These are phyloP conservation scores for Dinothrombium tinctorium DNA, from an alignment of 1,140 invertebrate species.

Conservation along the genomic window DNA sequence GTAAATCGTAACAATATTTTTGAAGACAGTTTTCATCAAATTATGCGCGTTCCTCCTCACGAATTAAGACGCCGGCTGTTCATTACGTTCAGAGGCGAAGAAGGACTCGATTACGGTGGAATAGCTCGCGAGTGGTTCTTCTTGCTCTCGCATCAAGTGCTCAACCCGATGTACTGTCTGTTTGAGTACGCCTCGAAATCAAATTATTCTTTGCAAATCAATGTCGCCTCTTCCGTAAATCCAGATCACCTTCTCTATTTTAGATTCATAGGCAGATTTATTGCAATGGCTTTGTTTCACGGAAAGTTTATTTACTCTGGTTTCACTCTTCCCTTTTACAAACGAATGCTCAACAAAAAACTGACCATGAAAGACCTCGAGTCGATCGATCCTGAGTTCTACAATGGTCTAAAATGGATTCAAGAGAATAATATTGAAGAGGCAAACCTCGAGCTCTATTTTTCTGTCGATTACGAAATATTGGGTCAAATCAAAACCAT, in stretches of 20 bases:
- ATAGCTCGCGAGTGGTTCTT: constrained; percentile 99
- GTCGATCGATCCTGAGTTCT: constrained; percentile 95
- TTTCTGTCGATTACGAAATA: constrained; percentile 93
- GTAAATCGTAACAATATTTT: constrained; percentile 85
- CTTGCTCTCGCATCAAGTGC: constrained; percentile 65
- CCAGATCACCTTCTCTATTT: constrained; percentile 97
- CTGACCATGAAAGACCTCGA: constrained; percentile 95
- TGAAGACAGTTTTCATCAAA: constrained; percentile 87
- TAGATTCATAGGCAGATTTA: constrained; percentile 96
- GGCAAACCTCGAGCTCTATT: constrained; percentile 86
- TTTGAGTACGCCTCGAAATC: constrained; percentile 98
- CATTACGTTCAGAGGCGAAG: constrained; percentile 93
- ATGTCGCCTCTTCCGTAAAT: constrained; percentile 95
- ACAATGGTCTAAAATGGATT: constrained; percentile 70
- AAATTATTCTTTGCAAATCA: constrained; percentile 97
- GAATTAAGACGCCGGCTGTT: constrained; percentile 80
- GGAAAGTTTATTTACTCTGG: constrained; percentile 97
- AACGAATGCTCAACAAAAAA: constrained; percentile 96
- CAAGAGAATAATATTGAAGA: constrained; percentile 88
- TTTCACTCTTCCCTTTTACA: constrained; percentile 98
- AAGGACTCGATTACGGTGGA: constrained; percentile 94
- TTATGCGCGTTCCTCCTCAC: constrained; percentile 43
- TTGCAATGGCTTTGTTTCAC: constrained; percentile 97
- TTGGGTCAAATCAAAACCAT: constrained; percentile 67
- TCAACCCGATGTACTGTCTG: constrained; percentile 99